Percentiles rank a stretch among this genome's conserved stretches.
phyloP scores from a whole-genome alignment of 2,888 invertebrate genomes.

The Ichneumon xanthorius region DNA sequence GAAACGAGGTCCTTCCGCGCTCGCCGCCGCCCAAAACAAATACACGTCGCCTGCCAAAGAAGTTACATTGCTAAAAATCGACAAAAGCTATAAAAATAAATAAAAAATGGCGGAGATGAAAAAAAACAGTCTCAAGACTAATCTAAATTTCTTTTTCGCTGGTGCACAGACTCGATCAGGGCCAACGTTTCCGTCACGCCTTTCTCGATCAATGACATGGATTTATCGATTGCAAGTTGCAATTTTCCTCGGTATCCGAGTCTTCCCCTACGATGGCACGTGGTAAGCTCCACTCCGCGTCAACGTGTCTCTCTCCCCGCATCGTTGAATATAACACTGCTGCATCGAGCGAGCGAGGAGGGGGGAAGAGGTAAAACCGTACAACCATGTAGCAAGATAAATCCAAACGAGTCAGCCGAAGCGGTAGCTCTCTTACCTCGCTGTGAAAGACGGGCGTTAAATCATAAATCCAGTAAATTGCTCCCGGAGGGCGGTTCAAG shows the following conservation, averaged over 20 bases:
- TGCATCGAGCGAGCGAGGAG: slow-evolving; percentile 38
- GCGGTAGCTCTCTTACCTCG: slow-evolving; percentile 71
- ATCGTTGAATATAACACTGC: slow-evolving; percentile 44
- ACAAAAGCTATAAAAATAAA: not conserved
- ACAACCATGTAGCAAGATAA: slow-evolving; percentile 3
- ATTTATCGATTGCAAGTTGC: slow-evolving; percentile 59
- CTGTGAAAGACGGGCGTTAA: slow-evolving; percentile 79
- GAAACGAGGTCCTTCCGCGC: not conserved
- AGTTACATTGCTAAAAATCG: not conserved
- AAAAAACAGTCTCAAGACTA: not conserved
- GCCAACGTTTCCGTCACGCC: slow-evolving; percentile 46
- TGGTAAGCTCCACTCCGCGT: slow-evolving; percentile 31
- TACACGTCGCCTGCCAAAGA: not conserved
- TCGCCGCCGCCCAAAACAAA: not conserved
- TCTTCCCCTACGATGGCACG: slow-evolving; percentile 42
- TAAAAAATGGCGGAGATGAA: not conserved
- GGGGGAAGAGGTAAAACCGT: slow-evolving; percentile 43
- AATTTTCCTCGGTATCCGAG: slow-evolving; percentile 53
- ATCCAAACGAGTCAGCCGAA: slow-evolving; percentile 24
- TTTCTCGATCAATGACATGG: slow-evolving; percentile 40
- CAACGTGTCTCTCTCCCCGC: slow-evolving; percentile 34
- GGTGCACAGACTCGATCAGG: not conserved
- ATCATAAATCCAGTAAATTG: slow-evolving; percentile 81
- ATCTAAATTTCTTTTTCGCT: not conserved
- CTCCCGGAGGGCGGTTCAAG: slow-evolving; percentile 71